Conservation (phyloP, 2,797 vertebrate species). For the Lophura swinhoii region DNA sequence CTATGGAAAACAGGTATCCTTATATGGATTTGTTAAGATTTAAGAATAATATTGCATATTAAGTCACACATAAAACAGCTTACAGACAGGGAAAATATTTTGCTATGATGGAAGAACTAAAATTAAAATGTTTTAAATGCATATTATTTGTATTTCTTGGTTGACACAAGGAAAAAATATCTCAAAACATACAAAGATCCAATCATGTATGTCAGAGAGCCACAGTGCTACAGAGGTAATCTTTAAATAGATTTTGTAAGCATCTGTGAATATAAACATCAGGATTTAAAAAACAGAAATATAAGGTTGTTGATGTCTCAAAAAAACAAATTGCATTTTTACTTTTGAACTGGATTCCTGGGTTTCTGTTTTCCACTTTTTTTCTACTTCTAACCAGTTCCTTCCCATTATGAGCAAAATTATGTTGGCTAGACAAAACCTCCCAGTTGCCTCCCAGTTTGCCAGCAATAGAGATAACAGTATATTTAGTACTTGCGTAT, state of each 20-base stretch:
- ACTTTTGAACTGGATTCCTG: background rate
- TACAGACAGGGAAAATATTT: background rate
- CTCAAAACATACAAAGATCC: background rate
- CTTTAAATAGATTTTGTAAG: background rate
- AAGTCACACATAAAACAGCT: background rate
- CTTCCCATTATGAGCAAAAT: background rate
- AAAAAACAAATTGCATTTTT: background rate
- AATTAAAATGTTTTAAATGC: background rate
- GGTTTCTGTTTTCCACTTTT: background rate
- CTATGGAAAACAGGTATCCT: constrained; percentile 77
- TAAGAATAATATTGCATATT: constrained; percentile 72
- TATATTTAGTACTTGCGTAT: background rate
- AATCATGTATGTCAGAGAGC: background rate
- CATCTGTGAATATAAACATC: constrained; percentile 9
- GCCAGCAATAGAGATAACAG: background rate
- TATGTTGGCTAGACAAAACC: background rate
- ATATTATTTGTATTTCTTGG: background rate
- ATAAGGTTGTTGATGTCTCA: background rate
- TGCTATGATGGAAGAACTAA: background rate
- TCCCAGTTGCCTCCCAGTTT: background rate
- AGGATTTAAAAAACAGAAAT: background rate
- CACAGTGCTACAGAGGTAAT: background rate
- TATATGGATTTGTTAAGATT: constrained; percentile 78
- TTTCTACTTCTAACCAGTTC: background rate
- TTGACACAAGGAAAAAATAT: background rate